phyloP scores from a whole-genome alignment of 2,888 invertebrate genomes.

The Desoria tigrina region DNA sequence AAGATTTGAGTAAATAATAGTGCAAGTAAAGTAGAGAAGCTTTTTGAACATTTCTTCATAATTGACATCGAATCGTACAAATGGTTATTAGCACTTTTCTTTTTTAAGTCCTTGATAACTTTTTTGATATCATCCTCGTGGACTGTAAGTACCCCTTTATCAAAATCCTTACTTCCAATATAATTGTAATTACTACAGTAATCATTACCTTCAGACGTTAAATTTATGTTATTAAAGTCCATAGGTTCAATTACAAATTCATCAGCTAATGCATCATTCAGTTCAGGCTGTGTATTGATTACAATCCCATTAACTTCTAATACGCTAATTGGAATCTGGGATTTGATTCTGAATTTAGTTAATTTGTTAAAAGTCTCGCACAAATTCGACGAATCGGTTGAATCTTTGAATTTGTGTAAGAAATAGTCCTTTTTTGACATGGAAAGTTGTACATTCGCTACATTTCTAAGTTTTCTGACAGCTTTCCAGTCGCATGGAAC shows the following conservation, averaged over 20 bases:
- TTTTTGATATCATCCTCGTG: not conserved
- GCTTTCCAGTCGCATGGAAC: constrained; percentile 6
- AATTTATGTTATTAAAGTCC: not conserved
- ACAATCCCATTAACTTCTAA: not conserved
- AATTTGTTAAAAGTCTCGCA: constrained; percentile 21
- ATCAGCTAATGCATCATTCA: no score
- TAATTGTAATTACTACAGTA: not conserved
- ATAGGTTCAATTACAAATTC: no score
- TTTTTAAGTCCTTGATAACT: not conserved
- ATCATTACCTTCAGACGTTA: not conserved
- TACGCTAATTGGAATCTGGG: not conserved
- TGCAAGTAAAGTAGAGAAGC: not conserved
- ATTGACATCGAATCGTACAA: not conserved
- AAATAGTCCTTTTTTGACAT: constrained; percentile 14
- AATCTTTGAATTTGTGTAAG: not conserved
- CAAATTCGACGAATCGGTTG: not conserved
- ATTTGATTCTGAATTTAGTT: constrained; percentile 11
- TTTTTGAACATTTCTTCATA: constrained; percentile 11
- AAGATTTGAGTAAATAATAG: constrained; percentile 22
- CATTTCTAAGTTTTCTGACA: constrained; percentile 5
- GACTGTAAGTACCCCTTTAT: not conserved
- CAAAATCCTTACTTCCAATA: not conserved
- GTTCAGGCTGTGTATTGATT: not conserved
- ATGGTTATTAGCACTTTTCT: constrained; percentile 9
- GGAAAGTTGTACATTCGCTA: not conserved